These are phyloP conservation scores for Geophilus truncorum DNA, from an alignment of 2,888 invertebrate species.

Conservation along the genomic window DNA sequence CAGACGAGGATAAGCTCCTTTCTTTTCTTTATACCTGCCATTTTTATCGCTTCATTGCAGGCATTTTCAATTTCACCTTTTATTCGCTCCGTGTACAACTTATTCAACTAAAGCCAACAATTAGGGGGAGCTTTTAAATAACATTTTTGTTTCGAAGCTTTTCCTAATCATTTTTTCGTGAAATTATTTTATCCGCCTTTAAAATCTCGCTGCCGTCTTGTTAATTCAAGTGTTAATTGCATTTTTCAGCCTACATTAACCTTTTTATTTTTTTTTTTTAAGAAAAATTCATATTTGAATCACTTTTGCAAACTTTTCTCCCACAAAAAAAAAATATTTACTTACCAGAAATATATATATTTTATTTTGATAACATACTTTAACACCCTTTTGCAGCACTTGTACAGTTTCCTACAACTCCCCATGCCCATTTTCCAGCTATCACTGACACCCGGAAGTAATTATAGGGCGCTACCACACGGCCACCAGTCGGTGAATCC, in stretches of 20 bases:
- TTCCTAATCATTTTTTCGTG: not conserved
- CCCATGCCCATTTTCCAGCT: not conserved
- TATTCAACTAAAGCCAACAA: not conserved
- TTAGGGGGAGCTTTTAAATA: not conserved
- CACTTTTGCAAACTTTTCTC: not conserved
- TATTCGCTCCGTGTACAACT: not conserved
- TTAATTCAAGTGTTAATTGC: too few relatives aligned
- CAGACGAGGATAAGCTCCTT: not conserved
- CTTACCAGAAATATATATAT: not conserved
- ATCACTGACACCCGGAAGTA: conserved; percentile 27
- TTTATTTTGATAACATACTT: not conserved
- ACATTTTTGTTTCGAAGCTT: not conserved
- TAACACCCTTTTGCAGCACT: not conserved
- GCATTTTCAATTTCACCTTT: not conserved
- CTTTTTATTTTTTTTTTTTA: too few relatives aligned
- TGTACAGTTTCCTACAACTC: not conserved
- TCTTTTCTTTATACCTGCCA: conserved; percentile 6
- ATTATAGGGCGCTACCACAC: conserved; percentile 6
- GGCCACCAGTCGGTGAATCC: conserved; percentile 3
- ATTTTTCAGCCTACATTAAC: too few relatives aligned
- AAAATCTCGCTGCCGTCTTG: too few relatives aligned
- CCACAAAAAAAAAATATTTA: too few relatives aligned
- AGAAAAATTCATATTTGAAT: too few relatives aligned
- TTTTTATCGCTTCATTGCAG: conserved; percentile 1
- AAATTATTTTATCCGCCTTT: too few relatives aligned